Base-by-base conservation (phyloP, 30 jellyfish, hydroid and myxozoan genomes). In the Aurelia coerulea region DNA sequence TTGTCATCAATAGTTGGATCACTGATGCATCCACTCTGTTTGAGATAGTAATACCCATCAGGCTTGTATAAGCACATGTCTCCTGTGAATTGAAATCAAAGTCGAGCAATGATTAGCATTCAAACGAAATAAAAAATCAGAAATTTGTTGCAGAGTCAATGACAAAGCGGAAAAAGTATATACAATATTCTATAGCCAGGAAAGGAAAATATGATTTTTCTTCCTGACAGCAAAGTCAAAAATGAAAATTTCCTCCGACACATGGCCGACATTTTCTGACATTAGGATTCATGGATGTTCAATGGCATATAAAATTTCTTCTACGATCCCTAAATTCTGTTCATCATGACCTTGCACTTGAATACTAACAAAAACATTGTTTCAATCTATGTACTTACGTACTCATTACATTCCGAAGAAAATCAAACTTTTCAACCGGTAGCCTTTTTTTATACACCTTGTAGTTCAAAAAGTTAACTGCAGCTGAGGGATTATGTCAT, bases 1-100 rank as follows among this genome's bases (percentile, higher is more conserved):
- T 78, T 85, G 73, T 95, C 99, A 65, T 95, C 94, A 53, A 95
- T 89, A 0, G 97, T 82, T 66, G 99, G 97, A 65, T 95, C 99
- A 51, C 95, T 85, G 58, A 66, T 74, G 81, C 99, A 95, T 32
- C 99, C 99, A 85, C 97, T 87, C 80, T 95, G 97, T 29, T 83
- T 81, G 35, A 95, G 79, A 74, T 95, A 95, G 65, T 95, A 80
- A 64, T 89, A 95, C 18, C 89, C 89, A 58, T 71, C 88, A 3
- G 99, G 97, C 14, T 81, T 56, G 37, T 79, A 80, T 11, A 95
- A 79, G 60, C 90, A 84, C 85, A 86, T 78, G 68, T 81, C 92
- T 54, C 96, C 99, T 95, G 78, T 13, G 64, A 74, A 74, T 58
- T 16, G 35, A 72, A 49, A 39, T 59, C 17, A 19, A 9, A 39